A percentile compares a stretch with the other conserved stretches of the same genome.
These are phyloP conservation scores for Epinephelus malabaricus DNA, from an alignment of 2,797 vertebrate species.

Conservation along the genomic window DNA sequence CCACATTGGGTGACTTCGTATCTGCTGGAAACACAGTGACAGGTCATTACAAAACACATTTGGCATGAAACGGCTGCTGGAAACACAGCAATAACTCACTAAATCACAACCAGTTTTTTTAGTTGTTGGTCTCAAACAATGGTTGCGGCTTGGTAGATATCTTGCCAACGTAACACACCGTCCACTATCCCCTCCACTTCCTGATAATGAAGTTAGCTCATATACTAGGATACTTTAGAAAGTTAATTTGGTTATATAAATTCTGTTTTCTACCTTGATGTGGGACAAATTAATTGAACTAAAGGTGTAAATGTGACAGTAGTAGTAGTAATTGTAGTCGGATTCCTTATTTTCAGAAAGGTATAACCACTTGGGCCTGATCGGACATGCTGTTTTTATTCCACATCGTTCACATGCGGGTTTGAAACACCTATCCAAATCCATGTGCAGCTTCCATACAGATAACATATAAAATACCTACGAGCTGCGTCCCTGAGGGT, in stretches of 20 bases:
- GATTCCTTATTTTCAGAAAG: not conserved
- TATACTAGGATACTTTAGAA: no score
- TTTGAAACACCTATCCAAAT: not conserved
- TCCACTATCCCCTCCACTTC: no score
- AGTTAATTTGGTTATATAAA: not conserved
- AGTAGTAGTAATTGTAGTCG: not conserved
- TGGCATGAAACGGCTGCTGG: no score
- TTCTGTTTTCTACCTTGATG: not conserved
- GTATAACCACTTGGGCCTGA: not conserved
- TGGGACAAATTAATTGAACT: not conserved
- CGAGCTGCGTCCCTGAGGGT: not conserved
- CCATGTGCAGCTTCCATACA: constrained; percentile 2
- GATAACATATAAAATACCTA: not conserved
- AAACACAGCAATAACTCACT: no score
- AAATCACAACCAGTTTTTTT: no score
- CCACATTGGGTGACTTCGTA: no score
- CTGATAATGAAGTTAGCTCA: no score
- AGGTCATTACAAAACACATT: no score
- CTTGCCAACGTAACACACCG: no score
- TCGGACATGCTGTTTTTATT: not conserved
- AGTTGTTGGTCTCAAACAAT: no score
- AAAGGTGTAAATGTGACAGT: not conserved
- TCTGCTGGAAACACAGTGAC: no score
- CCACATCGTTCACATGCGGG: not conserved
- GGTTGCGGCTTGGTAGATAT: no score